Base-by-base conservation (phyloP, 2,888 invertebrate species). In the Lasioglossum lativentre region DNA sequence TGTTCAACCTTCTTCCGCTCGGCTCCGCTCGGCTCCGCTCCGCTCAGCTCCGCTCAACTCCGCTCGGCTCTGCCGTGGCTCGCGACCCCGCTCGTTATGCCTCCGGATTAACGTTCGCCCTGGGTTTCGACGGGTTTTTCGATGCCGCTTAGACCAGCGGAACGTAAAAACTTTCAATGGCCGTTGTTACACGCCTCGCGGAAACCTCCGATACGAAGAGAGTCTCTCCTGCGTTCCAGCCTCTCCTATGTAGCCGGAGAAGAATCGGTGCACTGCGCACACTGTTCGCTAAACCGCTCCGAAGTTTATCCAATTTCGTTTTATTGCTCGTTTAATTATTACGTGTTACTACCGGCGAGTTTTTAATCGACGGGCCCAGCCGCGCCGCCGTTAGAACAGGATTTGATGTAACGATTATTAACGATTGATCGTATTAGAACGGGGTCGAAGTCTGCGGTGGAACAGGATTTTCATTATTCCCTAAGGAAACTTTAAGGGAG, bases 141-240 rank as follows among this genome's bases (percentile, higher is more conserved):
- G 42, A 56, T 47, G 68, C 47, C 66, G n/a, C 45, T 66, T 1
- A 52, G 34, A 23, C 52, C 30, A 19, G 16, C 1, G 52, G 30
- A 30, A 70, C 80, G 56, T 70, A 42, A 56, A 75, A 75, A 76
- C 76, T 76, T 76, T n/a, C 5, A 63, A 70, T 38, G 38, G 77
- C 19, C 45, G 34, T 19, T 52, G 40, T 78, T 63, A 45, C 78
- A 42, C 63, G 63, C 73, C 45, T 16, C 27, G 12, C 68, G 77
- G 45, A 14, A 27, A 73, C 38, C 34, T n/a, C 27, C 30, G 72
- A 27, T 59, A 59, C 27, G 16, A 14, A 27, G 63, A 27, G 30
- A 63, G 2, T 30, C 63, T 63, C 16, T 30, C 63, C 52, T n/a
- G 10, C n/a, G n/a, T 3, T 52, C 10, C 10, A n/a, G 52, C 3